These are phyloP conservation scores for Pseudococcus longispinus DNA, from an alignment of 2,888 invertebrate species.

Conservation along the genomic window DNA sequence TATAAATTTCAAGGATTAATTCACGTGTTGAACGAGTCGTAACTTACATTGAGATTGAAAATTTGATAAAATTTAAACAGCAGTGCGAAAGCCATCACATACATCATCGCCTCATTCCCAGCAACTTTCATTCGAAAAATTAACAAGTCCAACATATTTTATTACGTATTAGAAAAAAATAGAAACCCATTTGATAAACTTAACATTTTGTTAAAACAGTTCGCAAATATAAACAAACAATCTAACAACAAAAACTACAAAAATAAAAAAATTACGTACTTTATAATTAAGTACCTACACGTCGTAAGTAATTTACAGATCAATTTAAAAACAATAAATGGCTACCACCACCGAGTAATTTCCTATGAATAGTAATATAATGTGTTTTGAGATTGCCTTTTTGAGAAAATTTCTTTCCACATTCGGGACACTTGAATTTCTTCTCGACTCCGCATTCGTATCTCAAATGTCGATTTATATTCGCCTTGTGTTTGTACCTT, in stretches of 20 bases:
- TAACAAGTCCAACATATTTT: no score
- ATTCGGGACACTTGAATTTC: conserved; percentile 59
- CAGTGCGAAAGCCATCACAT: conserved; percentile 1
- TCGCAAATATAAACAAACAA: not conserved
- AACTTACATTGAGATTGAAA: no score
- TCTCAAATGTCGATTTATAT: conserved; percentile 57
- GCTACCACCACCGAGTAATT: not conserved
- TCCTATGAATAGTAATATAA: conserved; percentile 38
- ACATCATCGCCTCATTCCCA: not conserved
- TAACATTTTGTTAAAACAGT: not conserved
- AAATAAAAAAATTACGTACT: not conserved
- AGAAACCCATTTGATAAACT: no score
- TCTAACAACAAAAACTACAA: not conserved
- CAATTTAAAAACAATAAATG: not conserved
- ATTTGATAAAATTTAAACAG: not conserved
- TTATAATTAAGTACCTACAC: not conserved
- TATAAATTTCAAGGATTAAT: not conserved
- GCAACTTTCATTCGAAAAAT: not conserved
- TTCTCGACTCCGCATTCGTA: conserved; percentile 58
- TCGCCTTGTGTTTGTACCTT: conserved; percentile 62
- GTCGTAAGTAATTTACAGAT: not conserved
- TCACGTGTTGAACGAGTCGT: not conserved
- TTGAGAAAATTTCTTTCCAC: conserved; percentile 62
- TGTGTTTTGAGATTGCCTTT: conserved; percentile 61
- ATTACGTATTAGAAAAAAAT: no score